Percentiles rank a stretch among this genome's conserved stretches.
These are phyloP conservation scores for Drosophila persimilis DNA, from an alignment of 1,140 invertebrate genomes.

Conservation along the genomic window DNA sequence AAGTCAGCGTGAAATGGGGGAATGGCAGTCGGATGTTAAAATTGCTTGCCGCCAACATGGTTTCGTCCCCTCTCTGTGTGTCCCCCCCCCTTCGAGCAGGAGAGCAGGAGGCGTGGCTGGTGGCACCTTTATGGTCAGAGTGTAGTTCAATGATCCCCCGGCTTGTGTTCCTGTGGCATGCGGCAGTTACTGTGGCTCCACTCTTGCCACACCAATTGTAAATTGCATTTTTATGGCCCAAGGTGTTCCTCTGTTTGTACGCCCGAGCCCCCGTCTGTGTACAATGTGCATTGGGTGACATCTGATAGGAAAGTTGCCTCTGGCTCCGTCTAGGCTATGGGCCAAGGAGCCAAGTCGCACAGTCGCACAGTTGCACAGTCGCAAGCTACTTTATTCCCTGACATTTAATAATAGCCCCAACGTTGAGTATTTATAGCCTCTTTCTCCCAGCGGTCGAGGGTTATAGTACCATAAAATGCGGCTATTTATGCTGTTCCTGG, in stretches of 20 bases:
- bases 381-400: slow-evolving; percentile 13
- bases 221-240: slow-evolving; percentile 72
- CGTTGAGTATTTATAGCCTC: slow-evolving; percentile 49
- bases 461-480: slow-evolving; percentile 5
- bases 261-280: slow-evolving; percentile 10
- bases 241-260: slow-evolving; percentile 26
- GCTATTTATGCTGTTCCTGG: slow-evolving; percentile 1
- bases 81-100: not conserved
- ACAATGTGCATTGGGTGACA: slow-evolving; percentile 64
- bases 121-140: slow-evolving; percentile 27
- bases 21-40: slow-evolving; percentile 48
- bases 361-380: no score
- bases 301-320: slow-evolving; percentile 47
- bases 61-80: slow-evolving; percentile 10
- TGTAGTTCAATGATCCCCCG: slow-evolving; percentile 56
- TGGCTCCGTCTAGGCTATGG: slow-evolving; percentile 1
- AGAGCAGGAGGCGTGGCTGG: slow-evolving; percentile 27
- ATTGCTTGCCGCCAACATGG: slow-evolving; percentile 38
- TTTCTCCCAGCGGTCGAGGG: no score
- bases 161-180: slow-evolving; percentile 21
- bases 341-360: slow-evolving; percentile 1
- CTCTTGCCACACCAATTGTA: slow-evolving; percentile 52
- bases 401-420: slow-evolving; percentile 50
- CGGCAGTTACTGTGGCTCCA: slow-evolving; percentile 27
- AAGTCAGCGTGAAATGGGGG: slow-evolving; percentile 2